Evolutionary conservation across 2,797 vertebrate species (phyloP), one percentile per base, ranked within the genome.

Genomic region (Takifugu ocellatus): DNA sequence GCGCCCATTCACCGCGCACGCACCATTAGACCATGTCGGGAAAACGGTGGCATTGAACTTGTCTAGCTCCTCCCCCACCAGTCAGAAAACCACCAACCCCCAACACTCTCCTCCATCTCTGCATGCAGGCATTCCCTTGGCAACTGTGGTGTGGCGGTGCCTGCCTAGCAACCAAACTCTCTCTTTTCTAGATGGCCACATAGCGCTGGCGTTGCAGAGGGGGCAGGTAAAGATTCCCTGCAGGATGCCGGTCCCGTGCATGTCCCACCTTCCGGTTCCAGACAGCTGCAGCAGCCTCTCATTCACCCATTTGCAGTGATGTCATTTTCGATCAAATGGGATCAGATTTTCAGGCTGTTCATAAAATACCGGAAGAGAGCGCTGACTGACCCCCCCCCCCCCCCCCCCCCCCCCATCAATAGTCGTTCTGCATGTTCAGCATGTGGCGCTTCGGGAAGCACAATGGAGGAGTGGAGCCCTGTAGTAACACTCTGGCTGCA

Each of bases 151-250:
- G 79, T 83, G 80, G 76, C 68, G 67, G 78, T 74, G 84, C 70
- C 88, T 91, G 90, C 90, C 87, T 91, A 91, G 91, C 89, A 91
- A 91, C 87, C 84, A 78, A 46, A 74, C 61, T n/a, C 5, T 24
- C 57, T 72, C 44, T 52, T 61, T 71, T 72, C 56, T 69, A 65
- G 62, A 54, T 71, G 63, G 73, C 66, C 17, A 8, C 17, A 24
- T 24, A 21, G n/a, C n/a, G 10, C 45, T 24, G 45, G 45, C 3
- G 17, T 72, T 68, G 71, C 42, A 66, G 70, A 63, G 31, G 44
- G 59, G 51, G 17, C 64, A 53, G 52, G 65, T 75, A 72, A 59
- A 69, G 51, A 66, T 54, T 68, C 68, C 63, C 78, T 68, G 63
- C 70, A 84, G 64, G 84, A 84, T 84, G 86, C 87, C 63, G 68